Conservation (phyloP, 2,113 vertebrate species). For the Saccopteryx leptura region DNA sequence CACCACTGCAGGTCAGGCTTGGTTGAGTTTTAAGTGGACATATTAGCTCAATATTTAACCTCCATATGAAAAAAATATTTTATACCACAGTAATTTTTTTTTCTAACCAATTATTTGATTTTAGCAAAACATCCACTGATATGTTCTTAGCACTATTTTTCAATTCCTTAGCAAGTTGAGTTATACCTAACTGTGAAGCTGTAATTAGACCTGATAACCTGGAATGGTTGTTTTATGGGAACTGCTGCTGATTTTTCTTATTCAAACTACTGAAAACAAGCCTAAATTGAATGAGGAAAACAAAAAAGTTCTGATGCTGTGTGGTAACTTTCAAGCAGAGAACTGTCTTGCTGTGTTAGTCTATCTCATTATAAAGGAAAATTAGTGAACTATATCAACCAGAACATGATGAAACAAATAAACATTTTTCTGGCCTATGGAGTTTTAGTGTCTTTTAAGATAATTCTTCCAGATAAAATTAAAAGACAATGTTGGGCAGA, state of each 20-base stretch:
- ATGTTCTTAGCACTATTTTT: neutral
- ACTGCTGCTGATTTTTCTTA: slow-evolving; percentile 58
- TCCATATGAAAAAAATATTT: neutral
- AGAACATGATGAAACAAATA: slow-evolving; percentile 40
- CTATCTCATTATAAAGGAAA: slow-evolving; percentile 72
- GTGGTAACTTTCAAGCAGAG: slow-evolving; percentile 42
- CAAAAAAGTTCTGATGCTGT: neutral
- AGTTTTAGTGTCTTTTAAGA: slow-evolving; percentile 30
- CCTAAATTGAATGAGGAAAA: slow-evolving; percentile 62
- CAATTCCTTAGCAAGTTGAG: slow-evolving; percentile 15
- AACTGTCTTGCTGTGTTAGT: slow-evolving; percentile 45
- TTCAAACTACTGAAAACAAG: slow-evolving; percentile 8
- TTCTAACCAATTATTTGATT: slow-evolving; percentile 28
- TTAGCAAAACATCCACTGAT: neutral
- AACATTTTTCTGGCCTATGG: neutral
- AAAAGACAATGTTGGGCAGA: neutral
- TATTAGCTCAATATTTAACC: neutral
- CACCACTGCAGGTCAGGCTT: too few relatives aligned
- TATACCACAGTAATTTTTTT: neutral
- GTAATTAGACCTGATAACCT: slow-evolving; percentile 50
- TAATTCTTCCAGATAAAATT: slow-evolving; percentile 29
- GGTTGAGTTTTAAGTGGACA: neutral
- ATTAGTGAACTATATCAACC: slow-evolving; percentile 59
- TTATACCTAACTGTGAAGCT: slow-evolving; percentile 43
- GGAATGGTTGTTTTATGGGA: slow-evolving; percentile 54